Evolutionary conservation across 2,888 invertebrate genomes (phyloP), one percentile per base, ranked within the genome.

Genomic region (Chaetogeoica ovagalla): DNA sequence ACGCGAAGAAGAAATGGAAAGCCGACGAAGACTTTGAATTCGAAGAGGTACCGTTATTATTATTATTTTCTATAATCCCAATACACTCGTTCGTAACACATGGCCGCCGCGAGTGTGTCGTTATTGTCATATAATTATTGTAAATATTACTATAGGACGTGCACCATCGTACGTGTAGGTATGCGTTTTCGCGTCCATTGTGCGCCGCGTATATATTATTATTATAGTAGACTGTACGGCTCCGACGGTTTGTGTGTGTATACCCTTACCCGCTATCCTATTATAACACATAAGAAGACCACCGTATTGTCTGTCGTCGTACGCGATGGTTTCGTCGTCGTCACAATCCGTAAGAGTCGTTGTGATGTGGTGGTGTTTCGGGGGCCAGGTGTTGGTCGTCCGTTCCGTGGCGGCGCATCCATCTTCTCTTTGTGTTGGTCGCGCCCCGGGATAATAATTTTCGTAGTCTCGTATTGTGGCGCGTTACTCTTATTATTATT

Each of bases 1-100:
- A 79, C 63, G 79, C 79, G 30, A 79, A 79, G 63, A 79, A 79
- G n/a, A 79, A 79, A 19, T 79, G 79, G 79, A 79, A 79, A 71
- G 63, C 79, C 43, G 79, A 79, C 63, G 79, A 79, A 79, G 79
- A 79, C 63, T 79, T 79, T 21, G 79, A 71, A 55, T 79, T 79
- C 55, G 79, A 79, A 79, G 79, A 79, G 79, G 79, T 79, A 62
- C 43, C 4, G 2, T 23, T 4, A 2, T 17, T 43, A 7, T 11
- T 11, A 11, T 43, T 43, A 43, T 43, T 11, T 43, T 9, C 11
- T 43, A 43, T 43, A 43, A 43, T 11, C 43, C 9, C 11, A 43
- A 11, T 43, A 43, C n/a, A n/a, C 43, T 48, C 48, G 48, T 48
- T 48, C 48, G 48, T 15, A 48, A 13, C 13, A 11, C 1, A 30